Base-by-base conservation (phyloP, 2,797 vertebrate genomes). In the Gephyroberyx darwinii region DNA sequence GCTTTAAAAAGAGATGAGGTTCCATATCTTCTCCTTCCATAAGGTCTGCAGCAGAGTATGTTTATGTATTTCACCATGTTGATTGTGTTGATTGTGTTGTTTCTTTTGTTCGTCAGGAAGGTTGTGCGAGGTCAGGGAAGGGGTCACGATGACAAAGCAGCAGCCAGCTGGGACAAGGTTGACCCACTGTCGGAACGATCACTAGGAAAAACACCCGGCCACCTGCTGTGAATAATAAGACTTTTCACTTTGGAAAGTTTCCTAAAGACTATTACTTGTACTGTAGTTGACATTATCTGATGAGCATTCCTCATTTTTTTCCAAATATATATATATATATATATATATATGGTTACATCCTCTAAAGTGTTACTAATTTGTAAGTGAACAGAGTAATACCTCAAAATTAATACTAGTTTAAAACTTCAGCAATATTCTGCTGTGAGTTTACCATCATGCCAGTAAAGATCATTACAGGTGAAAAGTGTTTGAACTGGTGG, bases 201-300 rank as follows among this genome's bases (percentile, higher is more conserved):
- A 78, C 8, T 37, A 52, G 61, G 39, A 63, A 41, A 66, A 81
- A 86, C 66, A 68, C 47, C 69, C 64, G 9, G 35, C 50, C 67
- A 45, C 63, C 75, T 69, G 74, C 43, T 45, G n/a, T 79, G 88
- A 88, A 91, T 90, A 82, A 71, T 65, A 86, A 90, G 71, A 75
- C 48, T 52, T 72, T 12, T 17, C 10, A 30, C 20, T 45, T 62
- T 62, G 39, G 41, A 68, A 78, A 79, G 61, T 72, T 81, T 82
- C 75, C 53, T 69, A 43, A 26, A 60, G 55, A 48, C 41, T 20
- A 66, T 5, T 19, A 26, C 4, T 17, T 56, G 22, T 20, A 51
- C 61, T 60, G 47, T 51, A 52, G 58, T 33, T 54, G 52, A 60
- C 39, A 20, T 55, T 31, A 1, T 20, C 26, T 55, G 48, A 26